These are phyloP conservation scores for Lithobates sylvaticus DNA, from an alignment of 2,797 vertebrate species.

Conservation along the genomic window DNA sequence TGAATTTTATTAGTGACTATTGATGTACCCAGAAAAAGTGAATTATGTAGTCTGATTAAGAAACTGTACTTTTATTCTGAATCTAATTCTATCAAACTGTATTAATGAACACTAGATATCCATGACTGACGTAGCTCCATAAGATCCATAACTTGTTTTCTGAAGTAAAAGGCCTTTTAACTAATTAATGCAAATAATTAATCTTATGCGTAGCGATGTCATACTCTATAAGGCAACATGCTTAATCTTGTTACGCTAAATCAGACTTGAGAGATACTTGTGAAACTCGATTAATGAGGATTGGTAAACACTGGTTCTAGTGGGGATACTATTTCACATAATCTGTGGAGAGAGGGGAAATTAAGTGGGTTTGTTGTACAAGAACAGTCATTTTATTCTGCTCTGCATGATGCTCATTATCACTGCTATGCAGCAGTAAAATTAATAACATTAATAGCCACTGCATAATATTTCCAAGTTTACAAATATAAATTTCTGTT, in stretches of 20 bases:
- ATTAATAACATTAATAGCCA: neutral
- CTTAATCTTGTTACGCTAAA: slow-evolving; percentile 34
- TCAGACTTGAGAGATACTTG: slow-evolving; percentile 11
- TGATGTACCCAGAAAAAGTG: neutral
- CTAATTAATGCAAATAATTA: slow-evolving; percentile 52
- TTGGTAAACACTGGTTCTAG: neutral
- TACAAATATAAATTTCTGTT: neutral
- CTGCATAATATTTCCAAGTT: neutral
- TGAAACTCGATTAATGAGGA: slow-evolving; percentile 5
- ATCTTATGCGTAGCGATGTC: slow-evolving; percentile 5
- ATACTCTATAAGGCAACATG: slow-evolving; percentile 22
- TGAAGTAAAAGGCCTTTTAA: slow-evolving; percentile 31
- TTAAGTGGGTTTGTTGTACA: neutral
- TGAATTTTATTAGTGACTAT: no score
- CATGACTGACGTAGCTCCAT: neutral
- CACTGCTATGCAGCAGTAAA: neutral
- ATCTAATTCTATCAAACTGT: slow-evolving; percentile 8
- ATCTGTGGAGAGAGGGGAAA: neutral
- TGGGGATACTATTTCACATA: neutral
- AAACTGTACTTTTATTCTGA: neutral
- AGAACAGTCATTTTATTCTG: neutral
- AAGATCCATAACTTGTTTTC: slow-evolving; percentile 27
- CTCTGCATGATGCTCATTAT: neutral
- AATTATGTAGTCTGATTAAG: neutral
- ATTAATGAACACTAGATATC: slow-evolving; percentile 37